These are phyloP conservation scores for Triops longicaudatus DNA, from an alignment of 1,140 invertebrate genomes.

Conservation along the genomic window DNA sequence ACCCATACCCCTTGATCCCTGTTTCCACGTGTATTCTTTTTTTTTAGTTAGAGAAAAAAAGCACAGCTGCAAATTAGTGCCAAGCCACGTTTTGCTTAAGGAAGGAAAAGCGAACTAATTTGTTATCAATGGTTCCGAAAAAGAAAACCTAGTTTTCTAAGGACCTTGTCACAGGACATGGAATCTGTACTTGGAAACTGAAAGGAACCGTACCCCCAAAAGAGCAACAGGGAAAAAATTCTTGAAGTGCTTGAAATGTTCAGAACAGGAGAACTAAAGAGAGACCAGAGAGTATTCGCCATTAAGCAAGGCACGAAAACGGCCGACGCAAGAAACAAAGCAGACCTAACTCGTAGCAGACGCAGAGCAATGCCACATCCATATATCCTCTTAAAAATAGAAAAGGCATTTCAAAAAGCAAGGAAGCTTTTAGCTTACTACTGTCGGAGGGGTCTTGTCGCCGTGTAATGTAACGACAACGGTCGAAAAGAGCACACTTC, in stretches of 20 bases:
- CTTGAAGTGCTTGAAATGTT: background rate
- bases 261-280: background rate
- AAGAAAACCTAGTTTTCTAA: background rate
- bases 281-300: background rate
- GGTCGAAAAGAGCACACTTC: background rate
- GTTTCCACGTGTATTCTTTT: background rate
- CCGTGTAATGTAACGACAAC: background rate
- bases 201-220: background rate
- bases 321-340: background rate
- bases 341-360: conserved; percentile 9
- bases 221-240: background rate
- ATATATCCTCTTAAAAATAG: conserved; percentile 10
- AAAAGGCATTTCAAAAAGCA: background rate
- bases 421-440: conserved; percentile 4
- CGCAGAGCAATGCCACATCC: background rate
- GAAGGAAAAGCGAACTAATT: background rate
- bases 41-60: too few relatives aligned
- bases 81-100: background rate
- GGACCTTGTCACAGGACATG: background rate
- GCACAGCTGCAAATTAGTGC: background rate
- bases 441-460: background rate
- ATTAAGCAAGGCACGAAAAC: background rate
- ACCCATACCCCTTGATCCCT: background rate
- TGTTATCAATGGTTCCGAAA: background rate
- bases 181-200: background rate